Evolutionary conservation across 2,888 invertebrate species (phyloP), one percentile per base, ranked within the genome.

Genomic region (Lycocerus yunnanus): DNA sequence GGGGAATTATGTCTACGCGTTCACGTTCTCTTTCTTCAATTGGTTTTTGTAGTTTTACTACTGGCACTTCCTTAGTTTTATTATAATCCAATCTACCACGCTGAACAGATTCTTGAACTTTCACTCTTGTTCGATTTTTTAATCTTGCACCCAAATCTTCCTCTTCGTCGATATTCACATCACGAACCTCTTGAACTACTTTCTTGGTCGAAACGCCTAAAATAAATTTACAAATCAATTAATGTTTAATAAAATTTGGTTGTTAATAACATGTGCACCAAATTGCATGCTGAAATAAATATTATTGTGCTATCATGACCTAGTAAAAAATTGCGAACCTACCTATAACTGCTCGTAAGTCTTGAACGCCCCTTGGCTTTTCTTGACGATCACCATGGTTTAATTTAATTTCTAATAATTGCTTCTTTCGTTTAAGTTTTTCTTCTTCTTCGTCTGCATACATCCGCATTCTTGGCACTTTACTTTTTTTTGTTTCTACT

Each of bases 401-500:
- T 8, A 60, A 20, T 16, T 75, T 73, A 13, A 77, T 18, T 18
- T 68, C 61, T 27, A 69, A 15, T 60, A 87, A 71, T 58, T 86
- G 79, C 74, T 84, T 84, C 70, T 82, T 82, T 58, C 86, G 79
- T 76, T 89, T 87, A 18, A 89, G 85, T 83, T 91, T 92, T 72
- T 91, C 90, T 85, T 94, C 94, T 86, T 94, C 93, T 83, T 95
- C 95, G 86, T 95, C 95, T n/a, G 95, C 95, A 85, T 93, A 94
- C 95, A 95, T 95, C 81, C 94, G 88, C 95, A 95, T 95, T 81
- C 94, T 88, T 9, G 93, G 92, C 66, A 90, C 86, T 87, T 93
- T 93, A 68, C 89, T 90, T 82, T 90, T 90, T 74, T 87, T 89
- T 80, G 89, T 74, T 11, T 88, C 87, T 78, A 90, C 68, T 58